Evolutionary conservation across 2,888 invertebrate genomes (phyloP).

Genomic region (Coenonympha glycerion): DNA sequence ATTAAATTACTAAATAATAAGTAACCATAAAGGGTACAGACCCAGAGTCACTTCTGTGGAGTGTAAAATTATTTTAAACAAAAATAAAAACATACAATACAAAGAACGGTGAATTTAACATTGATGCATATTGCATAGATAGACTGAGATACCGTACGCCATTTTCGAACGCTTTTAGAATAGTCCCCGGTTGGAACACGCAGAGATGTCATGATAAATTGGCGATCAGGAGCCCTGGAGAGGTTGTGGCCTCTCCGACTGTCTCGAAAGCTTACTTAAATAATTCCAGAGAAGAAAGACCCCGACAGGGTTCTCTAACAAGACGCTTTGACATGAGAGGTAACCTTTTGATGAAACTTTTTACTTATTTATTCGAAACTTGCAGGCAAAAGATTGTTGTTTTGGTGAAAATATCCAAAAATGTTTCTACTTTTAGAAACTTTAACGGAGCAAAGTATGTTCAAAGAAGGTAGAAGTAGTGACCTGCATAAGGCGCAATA

Average conservation of each 20-base stretch:
- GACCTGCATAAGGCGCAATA: background rate
- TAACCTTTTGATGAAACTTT: slow-evolving; percentile 21
- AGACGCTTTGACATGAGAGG: slow-evolving; percentile 15
- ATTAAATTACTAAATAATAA: too few species aligned
- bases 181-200: slow-evolving; percentile 32
- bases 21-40: too few species aligned
- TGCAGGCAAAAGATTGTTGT: slow-evolving; percentile 1
- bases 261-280: slow-evolving; percentile 57
- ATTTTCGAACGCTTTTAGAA: slow-evolving; percentile 24
- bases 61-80: too few species aligned
- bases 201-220: slow-evolving; percentile 51
- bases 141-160: background rate
- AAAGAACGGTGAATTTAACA: too few species aligned
- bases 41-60: too few species aligned
- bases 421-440: slow-evolving; percentile 1
- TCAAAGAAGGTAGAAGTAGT: background rate
- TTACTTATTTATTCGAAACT: slow-evolving; percentile 9
- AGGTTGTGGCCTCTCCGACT: slow-evolving; percentile 45
- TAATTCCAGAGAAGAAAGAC: slow-evolving; percentile 38
- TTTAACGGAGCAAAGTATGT: background rate
- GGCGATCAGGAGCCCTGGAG: slow-evolving; percentile 41
- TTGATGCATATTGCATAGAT: too few species aligned
- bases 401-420: background rate
- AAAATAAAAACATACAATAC: too few species aligned
- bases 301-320: slow-evolving; percentile 21